Percentiles rank a stretch among this genome's conserved stretches.
Evolutionary conservation across 2,888 invertebrate species (phyloP).

Genomic region (Conistra vaccinii): DNA sequence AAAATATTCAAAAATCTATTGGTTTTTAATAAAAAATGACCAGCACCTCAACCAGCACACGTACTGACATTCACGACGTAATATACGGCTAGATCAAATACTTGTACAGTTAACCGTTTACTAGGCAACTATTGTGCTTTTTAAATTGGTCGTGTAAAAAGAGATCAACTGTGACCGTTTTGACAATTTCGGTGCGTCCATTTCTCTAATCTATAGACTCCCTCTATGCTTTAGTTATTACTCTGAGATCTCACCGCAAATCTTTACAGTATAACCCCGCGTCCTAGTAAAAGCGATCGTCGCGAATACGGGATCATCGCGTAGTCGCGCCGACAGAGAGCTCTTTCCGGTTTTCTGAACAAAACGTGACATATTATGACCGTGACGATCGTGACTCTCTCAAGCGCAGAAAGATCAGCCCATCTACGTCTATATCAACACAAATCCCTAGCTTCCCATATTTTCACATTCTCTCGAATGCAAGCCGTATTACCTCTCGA

Average conservation of each 20-base stretch:
- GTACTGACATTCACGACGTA: too few species aligned
- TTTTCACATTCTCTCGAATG: slow-evolving; percentile 3
- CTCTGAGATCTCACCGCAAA: not conserved
- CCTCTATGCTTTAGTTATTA: too few species aligned
- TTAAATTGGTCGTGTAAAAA: too few species aligned
- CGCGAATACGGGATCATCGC: not conserved
- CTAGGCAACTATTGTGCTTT: too few species aligned
- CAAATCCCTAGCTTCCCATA: slow-evolving; percentile 6
- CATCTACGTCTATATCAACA: not conserved
- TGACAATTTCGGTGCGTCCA: too few species aligned
- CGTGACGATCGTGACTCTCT: not conserved
- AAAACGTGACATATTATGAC: not conserved
- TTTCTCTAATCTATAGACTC: too few species aligned
- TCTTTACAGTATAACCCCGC: not conserved
- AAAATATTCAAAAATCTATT: too few species aligned
- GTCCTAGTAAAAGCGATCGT: not conserved
- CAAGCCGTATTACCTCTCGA: not conserved
- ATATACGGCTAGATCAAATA: too few species aligned
- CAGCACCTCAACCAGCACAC: too few species aligned
- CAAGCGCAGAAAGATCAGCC: not conserved
- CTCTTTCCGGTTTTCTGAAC: not conserved
- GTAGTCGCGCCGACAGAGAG: not conserved
- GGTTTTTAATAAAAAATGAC: too few species aligned
- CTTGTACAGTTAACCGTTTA: too few species aligned
- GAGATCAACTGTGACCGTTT: too few species aligned